Evolutionary conservation across 2,113 vertebrate species (phyloP).

Genomic region (Cyrtonyx montezumae): DNA sequence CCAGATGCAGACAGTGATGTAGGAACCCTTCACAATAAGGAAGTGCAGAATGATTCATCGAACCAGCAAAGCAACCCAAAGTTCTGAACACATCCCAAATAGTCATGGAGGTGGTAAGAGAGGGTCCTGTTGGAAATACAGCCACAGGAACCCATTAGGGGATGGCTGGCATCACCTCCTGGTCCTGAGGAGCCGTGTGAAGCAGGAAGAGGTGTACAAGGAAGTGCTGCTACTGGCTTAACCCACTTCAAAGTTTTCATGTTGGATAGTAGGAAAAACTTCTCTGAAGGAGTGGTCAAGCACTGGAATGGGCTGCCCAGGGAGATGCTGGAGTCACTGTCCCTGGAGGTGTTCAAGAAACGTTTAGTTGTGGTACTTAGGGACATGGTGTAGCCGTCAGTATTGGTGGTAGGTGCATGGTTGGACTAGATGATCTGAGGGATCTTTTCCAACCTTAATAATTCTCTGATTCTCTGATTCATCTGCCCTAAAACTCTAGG

Average conservation of each 20-base stretch:
- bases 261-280: no score
- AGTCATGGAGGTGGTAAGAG: fast-evolving
- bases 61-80: neutral
- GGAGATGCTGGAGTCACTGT: no score
- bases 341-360: no score
- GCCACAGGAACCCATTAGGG: neutral
- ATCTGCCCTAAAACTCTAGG: neutral
- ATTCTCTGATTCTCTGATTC: no score
- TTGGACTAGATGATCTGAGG: no score
- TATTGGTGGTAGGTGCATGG: no score
- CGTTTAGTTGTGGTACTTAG: no score
- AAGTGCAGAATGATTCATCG: neutral
- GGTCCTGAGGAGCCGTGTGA: fast-evolving
- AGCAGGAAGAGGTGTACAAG: neutral
- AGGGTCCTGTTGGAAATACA: neutral
- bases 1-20: fast-evolving
- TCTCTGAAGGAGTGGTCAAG: no score
- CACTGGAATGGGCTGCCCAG: no score
- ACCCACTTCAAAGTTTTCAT: no score
- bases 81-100: neutral
- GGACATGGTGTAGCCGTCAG: no score
- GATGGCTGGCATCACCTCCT: fast-evolving
- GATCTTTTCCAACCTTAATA: no score
- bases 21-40: neutral
- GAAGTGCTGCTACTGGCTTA: neutral